Percentiles rank a stretch among this genome's conserved stretches.
These are phyloP conservation scores for Crotalus horridus DNA, from an alignment of 2,113 vertebrate species.

Conservation along the genomic window DNA sequence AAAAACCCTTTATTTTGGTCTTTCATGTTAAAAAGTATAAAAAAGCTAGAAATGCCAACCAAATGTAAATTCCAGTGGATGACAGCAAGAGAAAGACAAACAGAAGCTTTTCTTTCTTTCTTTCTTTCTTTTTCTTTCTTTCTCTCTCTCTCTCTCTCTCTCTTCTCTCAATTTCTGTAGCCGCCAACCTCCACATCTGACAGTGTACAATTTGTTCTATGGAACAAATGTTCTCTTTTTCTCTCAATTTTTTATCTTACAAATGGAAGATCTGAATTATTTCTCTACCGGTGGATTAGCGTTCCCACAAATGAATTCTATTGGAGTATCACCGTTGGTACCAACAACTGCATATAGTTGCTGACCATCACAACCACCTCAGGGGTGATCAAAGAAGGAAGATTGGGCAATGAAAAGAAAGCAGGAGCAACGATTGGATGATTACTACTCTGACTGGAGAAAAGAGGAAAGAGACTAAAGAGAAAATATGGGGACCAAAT, in stretches of 20 bases:
- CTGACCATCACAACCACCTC: conserved; percentile 56
- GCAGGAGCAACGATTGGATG: conserved; percentile 31
- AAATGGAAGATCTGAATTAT: conserved; percentile 70
- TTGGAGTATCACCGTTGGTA: conserved; percentile 63
- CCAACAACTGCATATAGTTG: conserved; percentile 65
- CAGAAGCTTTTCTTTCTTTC: not conserved
- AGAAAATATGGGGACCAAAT: conserved; percentile 28
- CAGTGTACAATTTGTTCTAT: not conserved
- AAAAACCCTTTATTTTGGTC: not conserved
- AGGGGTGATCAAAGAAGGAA: conserved; percentile 40
- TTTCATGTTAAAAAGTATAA: not conserved
- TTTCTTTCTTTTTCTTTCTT: too few relatives aligned
- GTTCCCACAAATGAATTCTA: conserved; percentile 49
- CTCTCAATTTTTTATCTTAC: conserved; percentile 55
- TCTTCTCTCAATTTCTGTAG: not conserved
- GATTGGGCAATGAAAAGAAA: conserved; percentile 34
- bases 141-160: too few relatives aligned
- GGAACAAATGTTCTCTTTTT: not conserved
- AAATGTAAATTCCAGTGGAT: not conserved
- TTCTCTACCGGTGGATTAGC: conserved; percentile 65
- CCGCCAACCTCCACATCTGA: not conserved
- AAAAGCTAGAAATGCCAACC: not conserved
- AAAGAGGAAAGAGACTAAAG: conserved; percentile 55
- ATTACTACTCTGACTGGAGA: conserved; percentile 42
- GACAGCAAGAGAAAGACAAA: not conserved